A percentile compares a stretch with the other conserved stretches of the same genome.
These are phyloP conservation scores for Argya squamiceps DNA, from an alignment of 2,797 vertebrate species.

Conservation along the genomic window DNA sequence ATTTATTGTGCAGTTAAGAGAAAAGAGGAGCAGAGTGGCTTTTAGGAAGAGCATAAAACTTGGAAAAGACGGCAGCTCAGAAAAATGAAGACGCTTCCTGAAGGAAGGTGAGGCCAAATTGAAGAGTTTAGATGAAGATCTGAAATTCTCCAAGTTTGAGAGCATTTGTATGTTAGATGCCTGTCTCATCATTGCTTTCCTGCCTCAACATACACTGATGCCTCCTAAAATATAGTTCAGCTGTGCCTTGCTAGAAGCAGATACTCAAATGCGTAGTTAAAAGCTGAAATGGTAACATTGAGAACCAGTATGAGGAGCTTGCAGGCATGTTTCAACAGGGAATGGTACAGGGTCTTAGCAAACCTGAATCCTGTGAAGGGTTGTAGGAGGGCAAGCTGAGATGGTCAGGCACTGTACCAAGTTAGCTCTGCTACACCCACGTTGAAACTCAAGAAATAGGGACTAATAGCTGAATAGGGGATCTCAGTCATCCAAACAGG, in stretches of 20 bases:
- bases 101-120: not conserved
- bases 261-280: not conserved
- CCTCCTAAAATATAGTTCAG: not conserved
- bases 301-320: not conserved
- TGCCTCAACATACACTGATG: not conserved
- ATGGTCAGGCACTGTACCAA: constrained; percentile 27
- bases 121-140: not conserved
- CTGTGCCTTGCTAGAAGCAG: not conserved
- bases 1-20: not conserved
- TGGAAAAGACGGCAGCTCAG: not conserved
- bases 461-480: not conserved
- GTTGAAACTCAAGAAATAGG: constrained; percentile 8
- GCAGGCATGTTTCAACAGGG: not conserved
- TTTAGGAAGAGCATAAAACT: not conserved
- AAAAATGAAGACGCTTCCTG: not conserved
- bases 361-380: constrained; percentile 4
- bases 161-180: not conserved
- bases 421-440: not conserved
- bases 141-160: not conserved
- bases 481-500: not conserved
- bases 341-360: constrained; percentile 7
- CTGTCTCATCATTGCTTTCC: not conserved
- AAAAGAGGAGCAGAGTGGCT: not conserved
- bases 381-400: not conserved
- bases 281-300: not conserved